phyloP scores from a whole-genome alignment of 2,113 vertebrate genomes.

The Synodontis membranacea region DNA sequence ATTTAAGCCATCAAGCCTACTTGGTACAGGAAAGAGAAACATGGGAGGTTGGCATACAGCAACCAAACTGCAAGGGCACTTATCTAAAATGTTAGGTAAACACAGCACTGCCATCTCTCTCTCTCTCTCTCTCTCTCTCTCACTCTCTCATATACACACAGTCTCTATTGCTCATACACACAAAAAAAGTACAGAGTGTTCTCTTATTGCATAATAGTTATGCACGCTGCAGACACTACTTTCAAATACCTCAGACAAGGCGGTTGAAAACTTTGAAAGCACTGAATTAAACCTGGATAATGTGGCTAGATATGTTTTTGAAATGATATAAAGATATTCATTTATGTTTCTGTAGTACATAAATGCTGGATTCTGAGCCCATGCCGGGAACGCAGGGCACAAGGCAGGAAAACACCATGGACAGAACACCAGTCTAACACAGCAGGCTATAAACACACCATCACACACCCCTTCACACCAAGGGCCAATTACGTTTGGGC shows the following conservation, averaged over 20 bases:
- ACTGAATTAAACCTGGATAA: neutral
- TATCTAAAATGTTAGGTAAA: constrained; percentile 34
- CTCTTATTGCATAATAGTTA: constrained; percentile 12
- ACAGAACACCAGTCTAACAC: neutral
- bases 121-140: neutral
- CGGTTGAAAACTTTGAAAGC: neutral
- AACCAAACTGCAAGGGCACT: constrained; percentile 17
- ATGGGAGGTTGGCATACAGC: neutral
- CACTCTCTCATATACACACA: neutral
- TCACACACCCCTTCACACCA: neutral
- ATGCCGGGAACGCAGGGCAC: neutral
- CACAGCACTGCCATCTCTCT: neutral
- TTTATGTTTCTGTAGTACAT: neutral
- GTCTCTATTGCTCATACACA: neutral
- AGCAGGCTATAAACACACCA: neutral
- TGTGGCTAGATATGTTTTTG: neutral
- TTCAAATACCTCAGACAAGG: constrained; percentile 15
- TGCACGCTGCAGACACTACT: constrained; percentile 25
- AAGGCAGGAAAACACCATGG: neutral
- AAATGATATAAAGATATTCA: neutral
- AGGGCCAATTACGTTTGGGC: neutral
- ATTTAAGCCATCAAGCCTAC: neutral
- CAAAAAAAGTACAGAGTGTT: neutral
- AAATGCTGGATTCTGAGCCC: neutral
- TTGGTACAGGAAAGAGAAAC: neutral